Conservation (phyloP, 2,113 vertebrate species). For the Hepsetus odoe region DNA sequence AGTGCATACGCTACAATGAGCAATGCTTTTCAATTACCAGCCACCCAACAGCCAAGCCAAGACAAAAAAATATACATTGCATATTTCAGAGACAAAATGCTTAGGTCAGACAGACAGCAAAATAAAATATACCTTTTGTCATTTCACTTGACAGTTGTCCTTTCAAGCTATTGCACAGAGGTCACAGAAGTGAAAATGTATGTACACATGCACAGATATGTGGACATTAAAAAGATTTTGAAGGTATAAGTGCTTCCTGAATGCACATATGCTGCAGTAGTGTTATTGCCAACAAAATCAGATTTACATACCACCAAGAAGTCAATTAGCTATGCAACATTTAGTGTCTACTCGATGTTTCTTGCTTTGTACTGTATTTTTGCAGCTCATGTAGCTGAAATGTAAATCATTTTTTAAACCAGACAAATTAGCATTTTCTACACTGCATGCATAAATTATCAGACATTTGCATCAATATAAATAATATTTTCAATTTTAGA, state of each 20-base stretch:
- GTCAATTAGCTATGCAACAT: no score
- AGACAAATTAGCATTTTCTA: no score
- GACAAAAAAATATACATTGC: conserved; percentile 67
- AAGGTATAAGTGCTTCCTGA: conserved; percentile 10
- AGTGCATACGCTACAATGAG: conserved; percentile 75
- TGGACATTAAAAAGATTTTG: background rate
- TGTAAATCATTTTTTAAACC: no score
- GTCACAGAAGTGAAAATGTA: conserved; percentile 56
- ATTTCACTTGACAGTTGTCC: conserved; percentile 77
- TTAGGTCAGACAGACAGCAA: conserved; percentile 70
- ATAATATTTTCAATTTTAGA: no score
- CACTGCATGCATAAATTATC: no score
- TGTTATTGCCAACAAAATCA: background rate
- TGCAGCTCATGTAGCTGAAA: no score
- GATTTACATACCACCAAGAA: no score
- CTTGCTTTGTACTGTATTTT: no score
- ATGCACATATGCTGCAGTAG: background rate
- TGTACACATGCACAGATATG: background rate
- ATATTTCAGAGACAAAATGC: conserved; percentile 72
- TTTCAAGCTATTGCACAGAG: conserved; percentile 68
- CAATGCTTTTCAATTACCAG: conserved; percentile 80
- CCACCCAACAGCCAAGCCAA: conserved; percentile 44
- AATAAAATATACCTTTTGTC: conserved; percentile 75
- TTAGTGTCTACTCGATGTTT: no score
- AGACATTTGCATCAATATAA: no score